Percentiles rank a stretch among this genome's conserved stretches.
phyloP scores from a whole-genome alignment of 2,113 vertebrate species.

The Noctilio leporinus region DNA sequence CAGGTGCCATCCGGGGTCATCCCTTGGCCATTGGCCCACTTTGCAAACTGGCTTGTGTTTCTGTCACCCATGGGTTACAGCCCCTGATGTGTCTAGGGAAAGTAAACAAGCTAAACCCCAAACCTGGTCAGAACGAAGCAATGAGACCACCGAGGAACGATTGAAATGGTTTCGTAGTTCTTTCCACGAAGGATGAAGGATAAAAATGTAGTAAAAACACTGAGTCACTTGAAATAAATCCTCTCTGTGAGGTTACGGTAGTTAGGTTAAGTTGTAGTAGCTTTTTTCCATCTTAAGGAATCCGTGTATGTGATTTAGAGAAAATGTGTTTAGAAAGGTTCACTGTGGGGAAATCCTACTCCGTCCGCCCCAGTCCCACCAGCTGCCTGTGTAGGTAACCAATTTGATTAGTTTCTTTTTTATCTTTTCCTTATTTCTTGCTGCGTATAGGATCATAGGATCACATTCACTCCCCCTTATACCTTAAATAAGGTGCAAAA shows the following conservation, averaged over 20 bases:
- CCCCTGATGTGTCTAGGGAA: background rate
- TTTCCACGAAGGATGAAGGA: background rate
- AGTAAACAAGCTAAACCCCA: background rate
- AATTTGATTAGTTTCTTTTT: background rate
- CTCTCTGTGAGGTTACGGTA: background rate
- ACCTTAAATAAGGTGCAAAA: background rate
- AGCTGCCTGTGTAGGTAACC: background rate
- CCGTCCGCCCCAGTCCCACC: background rate
- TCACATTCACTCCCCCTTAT: background rate
- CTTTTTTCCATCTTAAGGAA: background rate
- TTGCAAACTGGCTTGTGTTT: background rate
- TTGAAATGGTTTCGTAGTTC: background rate
- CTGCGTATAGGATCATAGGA: background rate
- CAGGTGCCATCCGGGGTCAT: background rate
- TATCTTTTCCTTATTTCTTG: background rate
- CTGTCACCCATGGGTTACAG: background rate
- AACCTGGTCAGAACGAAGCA: background rate
- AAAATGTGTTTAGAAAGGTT: background rate
- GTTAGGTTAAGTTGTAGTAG: background rate
- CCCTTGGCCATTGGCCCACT: background rate
- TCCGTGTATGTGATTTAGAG: background rate
- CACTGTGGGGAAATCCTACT: background rate
- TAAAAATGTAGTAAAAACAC: background rate
- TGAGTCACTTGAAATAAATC: background rate
- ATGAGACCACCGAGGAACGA: background rate